phyloP scores from a whole-genome alignment of 2,888 invertebrate species.

The Tinea trinotella region DNA sequence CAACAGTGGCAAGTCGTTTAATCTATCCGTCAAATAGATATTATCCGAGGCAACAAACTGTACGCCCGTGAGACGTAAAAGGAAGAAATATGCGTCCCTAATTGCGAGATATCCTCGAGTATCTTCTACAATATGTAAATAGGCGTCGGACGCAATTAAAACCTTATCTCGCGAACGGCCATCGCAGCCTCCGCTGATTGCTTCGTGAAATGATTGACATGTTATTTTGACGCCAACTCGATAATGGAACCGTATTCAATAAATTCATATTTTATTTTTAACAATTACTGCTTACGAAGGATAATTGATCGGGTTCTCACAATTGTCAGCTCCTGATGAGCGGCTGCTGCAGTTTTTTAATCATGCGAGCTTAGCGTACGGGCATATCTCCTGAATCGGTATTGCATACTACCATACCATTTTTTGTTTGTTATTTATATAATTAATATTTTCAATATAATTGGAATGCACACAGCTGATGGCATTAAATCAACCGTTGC shows the following conservation, averaged over 20 bases:
- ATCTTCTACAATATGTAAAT: conserved; percentile 68
- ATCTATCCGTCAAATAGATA: conserved; percentile 59
- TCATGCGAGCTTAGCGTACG: background rate
- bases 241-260: conserved; percentile 62
- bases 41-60: conserved; percentile 48
- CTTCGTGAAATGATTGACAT: conserved; percentile 67
- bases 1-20: conserved; percentile 36
- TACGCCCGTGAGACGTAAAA: conserved; percentile 50
- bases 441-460: background rate
- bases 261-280: conserved; percentile 60
- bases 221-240: conserved; percentile 57
- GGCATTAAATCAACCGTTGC: conserved; percentile 42
- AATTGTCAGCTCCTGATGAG: conserved; percentile 64
- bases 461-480: conserved; percentile 33
- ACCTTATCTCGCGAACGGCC: conserved; percentile 62
- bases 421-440: conserved; percentile 8
- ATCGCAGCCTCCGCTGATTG: conserved; percentile 52
- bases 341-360: conserved; percentile 50
- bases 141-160: conserved; percentile 67
- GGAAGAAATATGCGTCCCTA: conserved; percentile 61
- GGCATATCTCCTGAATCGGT: conserved; percentile 13
- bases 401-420: conserved; percentile 9
- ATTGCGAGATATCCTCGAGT: conserved; percentile 64
- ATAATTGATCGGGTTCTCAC: conserved; percentile 72
- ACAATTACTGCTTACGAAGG: conserved; percentile 65